A percentile compares a stretch with the other conserved stretches of the same genome.
Evolutionary conservation across 2,888 invertebrate genomes (phyloP).

Genomic region (Drosophila flavopinicola): DNA sequence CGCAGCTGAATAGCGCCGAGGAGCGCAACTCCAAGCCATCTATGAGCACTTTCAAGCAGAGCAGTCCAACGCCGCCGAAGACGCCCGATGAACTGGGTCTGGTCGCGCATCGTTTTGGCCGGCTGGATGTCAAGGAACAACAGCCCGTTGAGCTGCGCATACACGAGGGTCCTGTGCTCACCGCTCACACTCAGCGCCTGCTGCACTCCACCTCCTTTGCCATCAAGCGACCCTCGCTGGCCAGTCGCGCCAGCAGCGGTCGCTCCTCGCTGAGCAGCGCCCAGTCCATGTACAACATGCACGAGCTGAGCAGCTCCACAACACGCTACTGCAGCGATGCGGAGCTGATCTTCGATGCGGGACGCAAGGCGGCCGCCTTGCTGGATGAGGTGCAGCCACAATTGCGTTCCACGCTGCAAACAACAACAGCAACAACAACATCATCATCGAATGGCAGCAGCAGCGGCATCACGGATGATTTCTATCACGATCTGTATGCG

Average conservation of each 20-base stretch:
- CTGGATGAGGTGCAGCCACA: constrained; percentile 84
- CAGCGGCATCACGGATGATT: constrained; percentile 47
- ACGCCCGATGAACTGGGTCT: constrained; percentile 58
- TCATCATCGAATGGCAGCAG: constrained; percentile 45
- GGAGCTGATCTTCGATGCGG: constrained; percentile 59
- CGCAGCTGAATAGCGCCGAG: constrained; percentile 53
- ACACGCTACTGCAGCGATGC: constrained; percentile 67
- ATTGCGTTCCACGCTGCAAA: constrained; percentile 85
- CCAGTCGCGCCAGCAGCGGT: constrained; percentile 66
- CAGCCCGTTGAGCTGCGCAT: constrained; percentile 52
- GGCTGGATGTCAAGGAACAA: constrained; percentile 30
- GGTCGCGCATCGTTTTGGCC: constrained; percentile 68
- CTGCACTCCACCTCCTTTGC: constrained; percentile 83
- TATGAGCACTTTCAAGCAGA: constrained; percentile 74
- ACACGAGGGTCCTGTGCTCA: constrained; percentile 63
- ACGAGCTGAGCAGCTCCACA: constrained; percentile 66
- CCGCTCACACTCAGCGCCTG: constrained; percentile 68
- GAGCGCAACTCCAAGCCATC: constrained; percentile 48
- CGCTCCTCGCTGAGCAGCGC: constrained; percentile 72
- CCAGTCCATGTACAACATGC: constrained; percentile 81
- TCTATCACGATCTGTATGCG: constrained; percentile 68
- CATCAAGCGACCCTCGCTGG: constrained; percentile 82
- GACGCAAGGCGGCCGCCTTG: constrained; percentile 75
- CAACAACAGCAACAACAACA: no score
- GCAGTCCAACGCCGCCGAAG: constrained; percentile 33